Evolutionary conservation across 2,113 vertebrate genomes (phyloP), one percentile per base, ranked within the genome.

Genomic region (Microtus ochrogaster): DNA sequence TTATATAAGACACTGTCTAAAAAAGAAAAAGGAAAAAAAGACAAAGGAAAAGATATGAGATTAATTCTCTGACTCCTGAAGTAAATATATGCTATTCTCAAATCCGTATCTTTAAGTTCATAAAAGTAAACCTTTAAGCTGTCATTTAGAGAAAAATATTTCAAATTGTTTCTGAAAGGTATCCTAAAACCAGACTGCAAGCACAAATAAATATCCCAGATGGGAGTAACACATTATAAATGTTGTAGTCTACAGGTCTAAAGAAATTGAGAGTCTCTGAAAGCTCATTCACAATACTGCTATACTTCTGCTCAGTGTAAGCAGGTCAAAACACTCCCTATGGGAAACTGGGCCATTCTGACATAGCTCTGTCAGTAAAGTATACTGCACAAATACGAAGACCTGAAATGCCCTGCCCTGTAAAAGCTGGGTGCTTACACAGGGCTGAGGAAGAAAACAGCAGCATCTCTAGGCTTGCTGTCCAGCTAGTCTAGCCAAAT

Each of bases 291-390:
- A 77, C 26, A 83, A 58, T 24, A 90, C 5, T 55, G 33, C 21
- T 73, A 73, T 21, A 79, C 39, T 91, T 95, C n/a, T 68, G 36
- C 85, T 89, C 79, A 91, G 2, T 89, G 41, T 92, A 52, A 92
- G 21, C 39, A 41, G 24, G 47, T 85, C 28, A 36, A 3, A 79
- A 79, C 63, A 78, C 47, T 81, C 90, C 52, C 21, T 84, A 66
- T 41, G 49, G 95, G 33, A 95, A 74, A 90, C 14, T 10, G 22
- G 41, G 39, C 39, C 41, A 44, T 44, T 76, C 74, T 77, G 41
- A 77, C 9, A 26, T 9, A 74, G 73, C 73, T 41, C 10, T 2
- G 22, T 74, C 22, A 30, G 74, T 44, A 77, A 47, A 47, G 74
- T 44, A 44, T 8, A 6, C 41, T 30, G 13, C 41, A 77, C 41